These are phyloP conservation scores for Megaleporinus macrocephalus DNA, from an alignment of 2,113 vertebrate species.

Conservation along the genomic window DNA sequence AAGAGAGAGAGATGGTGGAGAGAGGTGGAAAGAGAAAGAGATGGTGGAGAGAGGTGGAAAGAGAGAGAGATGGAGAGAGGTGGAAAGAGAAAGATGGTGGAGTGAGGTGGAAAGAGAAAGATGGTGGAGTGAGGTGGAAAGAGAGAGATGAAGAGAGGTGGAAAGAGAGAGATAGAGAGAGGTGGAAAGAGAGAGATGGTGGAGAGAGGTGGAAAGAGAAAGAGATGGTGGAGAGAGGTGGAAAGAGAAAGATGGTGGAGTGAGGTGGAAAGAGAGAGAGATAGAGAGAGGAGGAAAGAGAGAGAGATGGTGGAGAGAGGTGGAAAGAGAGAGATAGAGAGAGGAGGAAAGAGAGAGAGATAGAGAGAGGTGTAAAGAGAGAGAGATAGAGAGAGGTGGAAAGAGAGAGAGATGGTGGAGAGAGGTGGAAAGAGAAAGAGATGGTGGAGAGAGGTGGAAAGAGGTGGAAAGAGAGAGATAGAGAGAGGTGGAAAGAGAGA, in stretches of 20 bases:
- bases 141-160: too few species aligned
- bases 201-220: too few species aligned
- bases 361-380: neutral
- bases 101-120: too few species aligned
- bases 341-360: neutral
- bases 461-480: slow-evolving; percentile 21
- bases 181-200: slow-evolving; percentile 48
- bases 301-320: slow-evolving; percentile 52
- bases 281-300: slow-evolving; percentile 43
- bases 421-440: slow-evolving; percentile 13
- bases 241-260: slow-evolving; percentile 57
- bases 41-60: too few species aligned
- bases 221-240: slow-evolving; percentile 28
- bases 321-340: slow-evolving; percentile 52
- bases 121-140: slow-evolving; percentile 33
- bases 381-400: neutral
- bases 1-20: neutral
- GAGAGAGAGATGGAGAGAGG: slow-evolving; percentile 28
- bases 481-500: slow-evolving; percentile 11
- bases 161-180: slow-evolving; percentile 28
- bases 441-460: too few species aligned
- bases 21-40: slow-evolving; percentile 56
- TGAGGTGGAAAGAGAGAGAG: too few species aligned
- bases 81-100: slow-evolving; percentile 55
- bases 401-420: too few species aligned